Evolutionary conservation across 2,888 invertebrate genomes (phyloP), one percentile per base, ranked within the genome.

Genomic region (Drosophila kanekoi): DNA sequence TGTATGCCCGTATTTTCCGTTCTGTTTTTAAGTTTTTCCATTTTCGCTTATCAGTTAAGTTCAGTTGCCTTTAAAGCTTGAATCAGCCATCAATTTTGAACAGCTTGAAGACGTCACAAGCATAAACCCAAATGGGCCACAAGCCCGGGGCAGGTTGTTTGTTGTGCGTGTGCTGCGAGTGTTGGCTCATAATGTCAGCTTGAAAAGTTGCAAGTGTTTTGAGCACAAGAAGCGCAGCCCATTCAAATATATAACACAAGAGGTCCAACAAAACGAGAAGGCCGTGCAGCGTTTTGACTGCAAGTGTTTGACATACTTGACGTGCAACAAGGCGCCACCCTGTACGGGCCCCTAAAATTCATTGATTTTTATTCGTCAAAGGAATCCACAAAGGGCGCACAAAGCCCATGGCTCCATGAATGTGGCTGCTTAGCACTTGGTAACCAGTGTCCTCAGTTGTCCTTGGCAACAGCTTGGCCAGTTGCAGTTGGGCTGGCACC

Each of bases 271-370:
- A 53, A 54, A 48, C 38, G 58, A 72, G 41, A 54, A 58, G 68
- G 45, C 64, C 61, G 28, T 16, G 51, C 51, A 56, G 28, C 58
- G 60, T 62, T 81, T 81, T 65, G 66, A 64, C 73, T 51, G 74
- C 77, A 80, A 82, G 87, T 86, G 89, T 67, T 86, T 77, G 72
- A 68, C 83, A 65, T 40, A 77, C 89, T 76, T 69, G 68, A 66
- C 72, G 11, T 14, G 38, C n/a, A 38, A 59, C 18, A 59, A 53
- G 28, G 37, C 49, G 38, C 28, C 62, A 37, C 16, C 35, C 44
- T 32, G 41, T 10, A 57, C n/a, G 13, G 51, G 38, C 43, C 18
- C 32, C 61, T 11, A 8, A 35, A 66, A 48, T 38, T 23, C 20
- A 84, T 81, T 80, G 87, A 81, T 78, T 81, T 78, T 61, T 57